Evolutionary conservation across 2,113 vertebrate genomes (phyloP).

Genomic region (Vulpes vulpes): DNA sequence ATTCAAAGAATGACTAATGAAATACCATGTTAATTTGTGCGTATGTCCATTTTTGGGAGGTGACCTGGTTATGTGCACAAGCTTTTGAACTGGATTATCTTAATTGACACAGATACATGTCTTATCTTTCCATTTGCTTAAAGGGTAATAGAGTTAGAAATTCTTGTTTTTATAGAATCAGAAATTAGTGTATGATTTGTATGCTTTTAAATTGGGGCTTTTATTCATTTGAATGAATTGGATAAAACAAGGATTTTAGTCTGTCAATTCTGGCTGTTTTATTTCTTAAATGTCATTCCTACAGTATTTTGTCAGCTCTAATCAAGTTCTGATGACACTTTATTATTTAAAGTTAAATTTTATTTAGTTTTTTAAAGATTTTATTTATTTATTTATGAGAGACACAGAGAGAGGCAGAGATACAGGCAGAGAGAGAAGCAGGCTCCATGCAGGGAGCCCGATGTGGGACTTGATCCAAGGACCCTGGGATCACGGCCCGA

Average conservation of each 20-base stretch:
- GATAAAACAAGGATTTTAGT: conserved; percentile 42
- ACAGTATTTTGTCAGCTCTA: conserved; percentile 70
- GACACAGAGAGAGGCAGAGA: too few species aligned
- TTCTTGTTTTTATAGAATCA: conserved; percentile 29
- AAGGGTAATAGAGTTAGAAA: neutral
- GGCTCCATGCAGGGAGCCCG: too few species aligned
- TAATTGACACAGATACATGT: neutral
- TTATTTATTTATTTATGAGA: too few species aligned
- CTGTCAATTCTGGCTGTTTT: conserved; percentile 15
- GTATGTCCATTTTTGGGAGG: neutral
- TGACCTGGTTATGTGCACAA: neutral
- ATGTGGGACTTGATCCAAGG: too few species aligned
- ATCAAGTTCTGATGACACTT: conserved; percentile 64
- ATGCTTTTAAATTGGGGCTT: conserved; percentile 44
- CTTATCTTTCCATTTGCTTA: conserved; percentile 9
- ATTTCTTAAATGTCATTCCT: conserved; percentile 67
- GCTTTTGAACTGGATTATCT: conserved; percentile 29
- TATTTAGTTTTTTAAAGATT: neutral
- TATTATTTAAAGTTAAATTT: conserved; percentile 74
- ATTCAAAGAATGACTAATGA: conserved; percentile 15
- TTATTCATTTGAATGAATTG: conserved; percentile 30
- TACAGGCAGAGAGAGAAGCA: too few species aligned
- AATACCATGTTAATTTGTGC: neutral
- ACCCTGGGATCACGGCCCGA: too few species aligned
- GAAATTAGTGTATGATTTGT: conserved; percentile 40